Evolutionary conservation across 2,113 vertebrate genomes (phyloP), one percentile per base, ranked within the genome.

Genomic region (Cynocephalus volans): DNA sequence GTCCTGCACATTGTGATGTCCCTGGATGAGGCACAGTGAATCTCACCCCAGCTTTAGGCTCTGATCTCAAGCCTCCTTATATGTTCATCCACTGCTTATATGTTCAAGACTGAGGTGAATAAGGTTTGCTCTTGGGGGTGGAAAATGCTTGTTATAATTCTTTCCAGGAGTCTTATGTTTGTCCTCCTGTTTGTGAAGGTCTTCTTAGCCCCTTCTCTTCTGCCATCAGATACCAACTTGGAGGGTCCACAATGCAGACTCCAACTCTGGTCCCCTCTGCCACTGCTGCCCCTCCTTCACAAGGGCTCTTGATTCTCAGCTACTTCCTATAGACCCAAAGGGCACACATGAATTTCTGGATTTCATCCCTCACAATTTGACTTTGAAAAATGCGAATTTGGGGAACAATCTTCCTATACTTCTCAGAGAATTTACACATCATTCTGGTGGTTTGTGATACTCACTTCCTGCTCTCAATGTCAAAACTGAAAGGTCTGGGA

Each of bases 391-490:
- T 6, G 31, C 73, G 41, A 41, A 52, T 1, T 1, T 15, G n/a
- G 90, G 31, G 56, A 28, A 17, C 67, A 62, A 48, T 12, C 7
- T 8, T 33, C 31, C n/a, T n/a, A n/a, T n/a, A n/a, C n/a, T n/a
- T n/a, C n/a, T n/a, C n/a, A n/a, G n/a, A n/a, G n/a, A n/a, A n/a
- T n/a, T n/a, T n/a, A n/a, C n/a, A n/a, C n/a, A n/a, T n/a, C n/a
- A n/a, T n/a, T n/a, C n/a, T n/a, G n/a, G n/a, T n/a, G n/a, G n/a
- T n/a, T n/a, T n/a, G n/a, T n/a, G n/a, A n/a, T n/a, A n/a, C n/a
- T n/a, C 15, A 11, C 48, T 33, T 15, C 18, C 33, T 10, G 17
- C 0, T 3, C n/a, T 45, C 6, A 3, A n/a, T 2, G 0, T 69
- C 62, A 18, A 41, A 41, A 18, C 3, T 72, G 19, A 73, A 24